Evolutionary conservation across 1,140 invertebrate genomes (phyloP).

Genomic region (Ooceraea biroi): DNA sequence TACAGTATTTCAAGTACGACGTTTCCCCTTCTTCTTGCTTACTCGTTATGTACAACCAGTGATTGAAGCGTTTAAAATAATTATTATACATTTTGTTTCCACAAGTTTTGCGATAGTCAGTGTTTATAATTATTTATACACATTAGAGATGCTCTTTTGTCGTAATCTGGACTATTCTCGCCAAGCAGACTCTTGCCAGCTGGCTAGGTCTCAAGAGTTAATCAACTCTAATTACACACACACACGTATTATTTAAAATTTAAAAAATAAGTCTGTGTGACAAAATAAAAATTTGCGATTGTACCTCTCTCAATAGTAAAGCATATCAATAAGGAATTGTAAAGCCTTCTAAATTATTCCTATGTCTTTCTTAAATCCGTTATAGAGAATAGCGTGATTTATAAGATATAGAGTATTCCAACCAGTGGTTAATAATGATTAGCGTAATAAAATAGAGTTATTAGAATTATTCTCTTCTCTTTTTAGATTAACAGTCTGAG

Average conservation of each 20-base stretch:
- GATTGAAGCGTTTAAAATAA: slow-evolving; percentile 77
- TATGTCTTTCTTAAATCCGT: slow-evolving; percentile 45
- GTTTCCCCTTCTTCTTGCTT: slow-evolving; percentile 72
- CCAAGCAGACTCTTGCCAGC: slow-evolving; percentile 62
- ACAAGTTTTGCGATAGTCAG: slow-evolving; percentile 62
- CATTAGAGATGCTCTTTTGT: slow-evolving; percentile 25
- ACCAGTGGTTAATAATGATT: slow-evolving; percentile 58
- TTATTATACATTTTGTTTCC: slow-evolving; percentile 79
- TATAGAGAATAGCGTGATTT: slow-evolving; percentile 44
- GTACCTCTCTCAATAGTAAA: slow-evolving; percentile 45
- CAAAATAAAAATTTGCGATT: slow-evolving; percentile 66
- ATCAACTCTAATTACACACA: slow-evolving; percentile 55
- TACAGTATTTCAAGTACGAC: slow-evolving; percentile 76
- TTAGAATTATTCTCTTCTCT: slow-evolving; percentile 61
- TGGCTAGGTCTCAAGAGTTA: slow-evolving; percentile 61
- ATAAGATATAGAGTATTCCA: slow-evolving; percentile 68
- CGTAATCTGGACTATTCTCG: slow-evolving; percentile 43
- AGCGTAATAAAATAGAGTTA: slow-evolving; percentile 73
- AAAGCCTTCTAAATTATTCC: slow-evolving; percentile 60
- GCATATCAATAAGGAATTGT: slow-evolving; percentile 61
- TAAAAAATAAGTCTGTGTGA: slow-evolving; percentile 60
- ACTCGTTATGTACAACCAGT: slow-evolving; percentile 75
- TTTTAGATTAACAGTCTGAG: slow-evolving; percentile 66
- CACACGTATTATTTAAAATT: slow-evolving; percentile 54
- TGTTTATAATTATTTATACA: slow-evolving; percentile 68